Percentiles rank a stretch among this genome's conserved stretches.
Evolutionary conservation across 2,888 invertebrate species (phyloP).

Genomic region (Ptycholaimellus sp.): DNA sequence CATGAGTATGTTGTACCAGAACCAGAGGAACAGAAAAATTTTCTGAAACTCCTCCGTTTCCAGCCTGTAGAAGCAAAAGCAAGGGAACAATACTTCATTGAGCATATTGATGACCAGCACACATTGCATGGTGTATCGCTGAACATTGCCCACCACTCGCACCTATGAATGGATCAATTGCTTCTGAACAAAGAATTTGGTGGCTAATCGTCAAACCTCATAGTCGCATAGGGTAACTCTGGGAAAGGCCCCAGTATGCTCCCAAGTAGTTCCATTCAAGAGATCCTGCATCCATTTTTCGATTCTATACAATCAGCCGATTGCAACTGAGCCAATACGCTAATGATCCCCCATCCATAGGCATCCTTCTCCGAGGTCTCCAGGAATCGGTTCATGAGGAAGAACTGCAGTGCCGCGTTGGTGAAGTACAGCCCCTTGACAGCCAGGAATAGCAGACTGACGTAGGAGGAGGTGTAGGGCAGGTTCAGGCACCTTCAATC

Average conservation of each 20-base stretch:
- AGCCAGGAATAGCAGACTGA: constrained; percentile 5
- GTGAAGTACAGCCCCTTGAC: constrained; percentile 6
- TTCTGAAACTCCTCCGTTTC: too few relatives aligned
- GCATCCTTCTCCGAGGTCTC: too few relatives aligned
- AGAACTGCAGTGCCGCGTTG: constrained; percentile 5
- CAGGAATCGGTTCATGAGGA: constrained; percentile 7
- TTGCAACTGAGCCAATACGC: too few relatives aligned
- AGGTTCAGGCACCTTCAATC: too few relatives aligned
- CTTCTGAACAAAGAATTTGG: too few relatives aligned
- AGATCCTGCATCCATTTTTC: too few relatives aligned
- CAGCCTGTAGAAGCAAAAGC: too few relatives aligned
- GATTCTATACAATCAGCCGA: too few relatives aligned
- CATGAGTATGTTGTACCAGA: constrained; percentile 3
- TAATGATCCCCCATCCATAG: too few relatives aligned
- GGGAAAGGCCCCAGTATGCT: constrained; percentile 5
- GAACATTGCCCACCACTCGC: constrained; percentile 3
- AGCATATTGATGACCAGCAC: constrained; percentile 7
- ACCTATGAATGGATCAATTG: too few relatives aligned
- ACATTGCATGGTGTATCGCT: constrained; percentile 4
- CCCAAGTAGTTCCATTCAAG: constrained; percentile 6
- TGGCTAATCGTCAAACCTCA: background rate
- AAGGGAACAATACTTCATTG: constrained; percentile 7
- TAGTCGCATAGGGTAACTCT: constrained; percentile 7
- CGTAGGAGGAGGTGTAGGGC: constrained; percentile 6
- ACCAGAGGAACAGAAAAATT: constrained; percentile 8